phyloP scores from a whole-genome alignment of 2,797 vertebrate species.

The Bucorvus abyssinicus region DNA sequence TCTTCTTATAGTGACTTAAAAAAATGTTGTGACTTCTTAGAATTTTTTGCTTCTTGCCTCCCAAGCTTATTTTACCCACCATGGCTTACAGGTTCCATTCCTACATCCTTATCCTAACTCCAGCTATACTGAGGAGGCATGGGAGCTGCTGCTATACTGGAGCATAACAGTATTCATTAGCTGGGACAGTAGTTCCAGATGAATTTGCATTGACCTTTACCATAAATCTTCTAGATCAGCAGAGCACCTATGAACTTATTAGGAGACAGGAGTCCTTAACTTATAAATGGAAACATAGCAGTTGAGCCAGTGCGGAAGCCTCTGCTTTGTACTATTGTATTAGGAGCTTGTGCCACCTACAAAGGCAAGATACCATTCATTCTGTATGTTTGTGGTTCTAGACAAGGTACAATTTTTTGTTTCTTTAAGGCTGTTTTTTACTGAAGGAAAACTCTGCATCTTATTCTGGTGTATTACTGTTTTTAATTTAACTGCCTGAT shows the following conservation, averaged over 20 bases:
- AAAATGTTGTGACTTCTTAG: neutral
- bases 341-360: neutral
- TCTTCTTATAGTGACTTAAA: neutral
- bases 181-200: neutral
- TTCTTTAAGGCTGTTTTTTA: neutral
- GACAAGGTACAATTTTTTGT: neutral
- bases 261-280: neutral
- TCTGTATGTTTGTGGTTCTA: neutral
- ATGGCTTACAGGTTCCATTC: neutral
- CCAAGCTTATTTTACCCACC: neutral
- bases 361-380: neutral
- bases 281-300: neutral
- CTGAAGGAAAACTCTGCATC: neutral
- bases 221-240: neutral
- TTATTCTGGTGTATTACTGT: neutral
- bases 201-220: neutral
- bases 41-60: neutral
- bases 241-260: neutral
- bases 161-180: neutral
- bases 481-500: neutral
- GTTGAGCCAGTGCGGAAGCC: neutral
- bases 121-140: neutral
- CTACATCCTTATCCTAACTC: neutral
- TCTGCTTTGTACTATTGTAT: neutral
- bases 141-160: neutral